Evolutionary conservation across 2,113 vertebrate genomes (phyloP).

Genomic region (Cryptomyrus ogoouensis): DNA sequence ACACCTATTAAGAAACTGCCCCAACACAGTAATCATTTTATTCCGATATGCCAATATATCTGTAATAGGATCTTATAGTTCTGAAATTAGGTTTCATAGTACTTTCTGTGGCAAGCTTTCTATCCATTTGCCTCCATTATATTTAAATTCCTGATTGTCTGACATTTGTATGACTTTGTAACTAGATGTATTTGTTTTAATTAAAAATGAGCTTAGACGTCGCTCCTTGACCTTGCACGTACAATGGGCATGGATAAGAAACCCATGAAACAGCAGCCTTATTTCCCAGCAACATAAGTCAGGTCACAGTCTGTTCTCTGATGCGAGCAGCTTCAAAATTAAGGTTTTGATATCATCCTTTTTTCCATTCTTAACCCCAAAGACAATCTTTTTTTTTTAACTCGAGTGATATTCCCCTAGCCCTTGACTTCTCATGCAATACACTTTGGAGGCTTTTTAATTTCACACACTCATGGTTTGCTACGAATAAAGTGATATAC

Average conservation of each 20-base stretch:
- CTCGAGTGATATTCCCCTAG: conserved; percentile 26
- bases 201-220: conserved; percentile 36
- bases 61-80: conserved; percentile 6
- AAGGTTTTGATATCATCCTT: conserved; percentile 49
- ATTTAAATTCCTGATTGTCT: neutral
- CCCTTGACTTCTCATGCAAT: neutral
- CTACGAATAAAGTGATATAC: conserved; percentile 31
- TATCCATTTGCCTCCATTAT: neutral
- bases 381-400: conserved; percentile 54
- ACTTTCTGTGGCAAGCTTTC: conserved; percentile 27
- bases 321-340: conserved; percentile 35
- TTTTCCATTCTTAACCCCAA: conserved; percentile 36
- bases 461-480: conserved; percentile 53
- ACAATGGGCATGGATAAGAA: neutral
- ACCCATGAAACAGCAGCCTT: conserved; percentile 27
- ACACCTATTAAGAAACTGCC: neutral
- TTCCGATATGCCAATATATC: neutral
- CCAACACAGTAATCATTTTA: conserved; percentile 25
- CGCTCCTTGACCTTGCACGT: conserved; percentile 19
- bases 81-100: conserved; percentile 17
- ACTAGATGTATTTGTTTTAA: conserved; percentile 22
- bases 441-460: conserved; percentile 46
- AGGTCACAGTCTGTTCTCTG: conserved; percentile 28
- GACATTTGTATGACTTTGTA: conserved; percentile 21
- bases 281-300: conserved; percentile 33